Base-by-base conservation (phyloP, 2,113 vertebrate genomes). In the Lophotis ruficrista region DNA sequence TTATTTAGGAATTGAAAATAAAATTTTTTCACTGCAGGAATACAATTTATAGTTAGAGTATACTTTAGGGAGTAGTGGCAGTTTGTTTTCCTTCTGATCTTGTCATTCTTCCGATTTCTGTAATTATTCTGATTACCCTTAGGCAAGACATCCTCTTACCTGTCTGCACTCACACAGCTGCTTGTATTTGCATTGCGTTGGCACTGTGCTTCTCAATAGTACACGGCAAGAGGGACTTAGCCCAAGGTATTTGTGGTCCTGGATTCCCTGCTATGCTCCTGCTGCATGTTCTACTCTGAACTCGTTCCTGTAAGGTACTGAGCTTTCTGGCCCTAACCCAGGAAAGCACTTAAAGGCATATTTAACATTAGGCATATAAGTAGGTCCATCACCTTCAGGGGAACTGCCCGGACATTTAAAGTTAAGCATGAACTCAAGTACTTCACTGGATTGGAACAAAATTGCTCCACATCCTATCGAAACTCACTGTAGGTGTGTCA, bases 281-380 rank as follows among this genome's bases (percentile, higher is more conserved):
- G 35, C 38, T 87, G 21, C 5, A 3, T 66, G 10, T 69, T 72
- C 45, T 78, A 3, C 57, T 53, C 48, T 7, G 5, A 92, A 38
- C 17, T 89, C 50, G 13, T 79, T 92, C 31, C 77, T 91, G 71
- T 72, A 70, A 95, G 58, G 50, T 87, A 11, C 37, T 25, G 25
- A 91, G 81, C 58, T 91, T 69, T 89, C 73, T 96, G 96, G 91
- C 86, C n/a, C 53, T 56, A 54, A 56, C 62, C 58, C 94, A 96
- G 43, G 65, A 83, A 94, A 94, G 83, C 91, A 93, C 93, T 96
- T 96, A 93, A 38, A 89, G 61, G 27, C n/a, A 25, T 80, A 48
- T 72, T 94, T 94, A 91, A 51, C 23, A 35, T 82, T 61, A 83
- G 60, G 41, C 30, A 5, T 89, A 2, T 45, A 51, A 91, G 61